Evolutionary conservation across 2,888 invertebrate species (phyloP).

Genomic region (Drosophila mulleri): DNA sequence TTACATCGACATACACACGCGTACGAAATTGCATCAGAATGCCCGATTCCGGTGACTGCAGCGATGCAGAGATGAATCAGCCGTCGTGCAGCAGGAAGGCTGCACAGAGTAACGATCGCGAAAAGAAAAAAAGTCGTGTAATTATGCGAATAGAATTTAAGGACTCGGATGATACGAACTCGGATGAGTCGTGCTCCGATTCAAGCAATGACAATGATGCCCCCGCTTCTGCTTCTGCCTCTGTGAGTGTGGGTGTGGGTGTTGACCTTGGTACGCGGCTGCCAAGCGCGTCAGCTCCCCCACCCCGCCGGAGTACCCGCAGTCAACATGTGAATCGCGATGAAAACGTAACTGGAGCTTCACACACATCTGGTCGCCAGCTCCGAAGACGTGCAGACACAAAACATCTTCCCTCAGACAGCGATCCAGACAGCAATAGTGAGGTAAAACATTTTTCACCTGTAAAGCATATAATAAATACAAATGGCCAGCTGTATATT

Average conservation of each 20-base stretch:
- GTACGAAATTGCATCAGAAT: conserved; percentile 72
- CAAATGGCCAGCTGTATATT: neutral
- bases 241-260: conserved; percentile 8
- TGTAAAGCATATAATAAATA: neutral
- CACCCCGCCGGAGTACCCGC: conserved; percentile 50
- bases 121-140: conserved; percentile 81
- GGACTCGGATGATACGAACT: conserved; percentile 80
- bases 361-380: conserved; percentile 54
- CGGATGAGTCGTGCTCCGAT: conserved; percentile 36
- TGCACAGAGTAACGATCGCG: conserved; percentile 37
- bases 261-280: conserved; percentile 64
- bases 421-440: conserved; percentile 72
- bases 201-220: conserved; percentile 43
- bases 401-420: conserved; percentile 38
- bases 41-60: conserved; percentile 70
- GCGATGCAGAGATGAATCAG: conserved; percentile 70
- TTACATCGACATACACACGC: conserved; percentile 38
- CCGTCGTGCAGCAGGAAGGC: conserved; percentile 65
- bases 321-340: conserved; percentile 14
- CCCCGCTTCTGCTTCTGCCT: conserved; percentile 12
- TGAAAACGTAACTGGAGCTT: conserved; percentile 44
- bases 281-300: conserved; percentile 58
- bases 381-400: conserved; percentile 49
- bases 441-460: conserved; percentile 76
- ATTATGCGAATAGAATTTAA: conserved; percentile 84